Conservation (phyloP, 1,140 invertebrate species). For the Bombus impatiens region DNA sequence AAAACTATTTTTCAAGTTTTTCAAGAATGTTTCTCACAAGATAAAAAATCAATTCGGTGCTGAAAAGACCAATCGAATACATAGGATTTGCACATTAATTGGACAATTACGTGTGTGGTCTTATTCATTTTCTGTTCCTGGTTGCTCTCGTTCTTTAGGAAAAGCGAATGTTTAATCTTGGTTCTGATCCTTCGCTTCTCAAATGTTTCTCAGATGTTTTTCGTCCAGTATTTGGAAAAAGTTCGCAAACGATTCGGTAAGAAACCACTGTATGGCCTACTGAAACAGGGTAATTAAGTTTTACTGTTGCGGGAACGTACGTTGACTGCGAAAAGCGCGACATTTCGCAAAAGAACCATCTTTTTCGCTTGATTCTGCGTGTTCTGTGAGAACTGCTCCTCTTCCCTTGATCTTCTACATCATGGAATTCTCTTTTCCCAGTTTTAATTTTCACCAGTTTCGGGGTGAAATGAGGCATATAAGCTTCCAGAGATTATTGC, state of each 20-base stretch:
- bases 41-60: too few relatives aligned
- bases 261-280: conserved; percentile 30
- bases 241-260: neutral
- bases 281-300: conserved; percentile 61
- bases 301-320: conserved; percentile 32
- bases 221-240: neutral
- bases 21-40: too few relatives aligned
- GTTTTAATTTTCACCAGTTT: neutral
- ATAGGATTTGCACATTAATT: too few relatives aligned
- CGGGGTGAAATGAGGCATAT: neutral
- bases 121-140: neutral
- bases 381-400: too few relatives aligned
- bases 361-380: neutral
- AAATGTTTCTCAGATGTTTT: neutral
- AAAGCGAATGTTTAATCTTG: neutral
- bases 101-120: neutral
- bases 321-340: neutral
- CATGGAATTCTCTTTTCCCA: neutral
- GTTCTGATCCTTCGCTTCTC: neutral
- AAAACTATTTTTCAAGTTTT: too few relatives aligned
- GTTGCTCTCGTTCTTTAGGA: conserved; percentile 25
- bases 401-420: neutral
- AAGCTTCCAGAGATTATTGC: neutral
- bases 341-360: neutral
- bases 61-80: too few relatives aligned